These are phyloP conservation scores for Ariopsis seemanni DNA, from an alignment of 2,113 vertebrate genomes.

Conservation along the genomic window DNA sequence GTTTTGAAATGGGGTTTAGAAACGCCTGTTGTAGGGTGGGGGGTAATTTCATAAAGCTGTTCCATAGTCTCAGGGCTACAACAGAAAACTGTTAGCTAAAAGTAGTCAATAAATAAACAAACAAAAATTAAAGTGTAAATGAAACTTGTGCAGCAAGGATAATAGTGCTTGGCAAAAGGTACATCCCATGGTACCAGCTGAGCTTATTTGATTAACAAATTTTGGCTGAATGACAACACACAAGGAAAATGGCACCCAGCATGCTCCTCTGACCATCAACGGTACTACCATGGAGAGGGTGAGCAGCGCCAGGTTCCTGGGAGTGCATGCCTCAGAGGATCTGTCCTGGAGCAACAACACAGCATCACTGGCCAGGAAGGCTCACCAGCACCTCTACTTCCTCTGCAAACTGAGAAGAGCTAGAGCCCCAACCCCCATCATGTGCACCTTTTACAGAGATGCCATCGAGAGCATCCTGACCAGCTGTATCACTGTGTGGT, in stretches of 20 bases:
- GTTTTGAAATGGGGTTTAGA: background rate
- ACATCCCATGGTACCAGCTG: background rate
- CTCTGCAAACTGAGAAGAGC: too few relatives aligned
- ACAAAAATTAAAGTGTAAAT: background rate
- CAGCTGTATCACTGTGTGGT: too few relatives aligned
- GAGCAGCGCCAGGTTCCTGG: too few relatives aligned
- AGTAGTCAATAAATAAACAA: background rate
- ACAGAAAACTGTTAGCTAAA: background rate
- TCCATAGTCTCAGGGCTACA: background rate
- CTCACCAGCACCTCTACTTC: too few relatives aligned
- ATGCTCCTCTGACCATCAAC: too few relatives aligned
- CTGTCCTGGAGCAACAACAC: too few relatives aligned
- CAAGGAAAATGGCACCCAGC: background rate
- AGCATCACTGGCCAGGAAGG: too few relatives aligned
- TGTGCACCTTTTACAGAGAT: too few relatives aligned
- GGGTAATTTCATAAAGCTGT: background rate
- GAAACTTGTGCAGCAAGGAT: background rate
- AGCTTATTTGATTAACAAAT: background rate
- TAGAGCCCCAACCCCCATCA: too few relatives aligned
- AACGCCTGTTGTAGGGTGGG: background rate
- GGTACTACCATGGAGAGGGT: too few relatives aligned
- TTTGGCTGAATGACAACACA: background rate
- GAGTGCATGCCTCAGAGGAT: too few relatives aligned
- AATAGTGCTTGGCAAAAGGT: background rate
- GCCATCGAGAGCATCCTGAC: too few relatives aligned